Percentiles rank a stretch among this genome's conserved stretches.
These are phyloP conservation scores for Cephus pulcher DNA, from an alignment of 2,888 invertebrate genomes.

Conservation along the genomic window DNA sequence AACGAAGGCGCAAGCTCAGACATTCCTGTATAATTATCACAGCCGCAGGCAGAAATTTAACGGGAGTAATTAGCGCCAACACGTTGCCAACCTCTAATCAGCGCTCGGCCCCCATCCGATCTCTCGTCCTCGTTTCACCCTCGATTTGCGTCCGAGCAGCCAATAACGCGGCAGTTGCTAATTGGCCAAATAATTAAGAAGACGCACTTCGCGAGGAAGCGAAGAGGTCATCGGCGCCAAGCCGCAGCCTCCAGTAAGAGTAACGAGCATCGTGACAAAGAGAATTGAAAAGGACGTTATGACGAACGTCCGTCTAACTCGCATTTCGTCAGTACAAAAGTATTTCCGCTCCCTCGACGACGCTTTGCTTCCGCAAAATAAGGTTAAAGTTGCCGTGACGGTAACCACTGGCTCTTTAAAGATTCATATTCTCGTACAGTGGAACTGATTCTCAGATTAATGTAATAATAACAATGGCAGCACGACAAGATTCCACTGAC, in stretches of 20 bases:
- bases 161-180: background rate
- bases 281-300: background rate
- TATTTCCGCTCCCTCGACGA: background rate
- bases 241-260: background rate
- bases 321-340: background rate
- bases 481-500: background rate
- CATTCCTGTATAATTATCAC: background rate
- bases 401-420: background rate
- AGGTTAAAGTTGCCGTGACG: background rate
- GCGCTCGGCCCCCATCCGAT: background rate
- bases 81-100: slow-evolving; percentile 29
- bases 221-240: background rate
- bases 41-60: background rate
- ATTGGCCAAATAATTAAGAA: background rate
- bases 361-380: background rate
- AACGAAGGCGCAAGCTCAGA: background rate
- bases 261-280: background rate
- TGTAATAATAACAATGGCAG: background rate
- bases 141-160: slow-evolving; percentile 22
- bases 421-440: background rate
- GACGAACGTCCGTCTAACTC: background rate
- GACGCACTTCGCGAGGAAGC: background rate
- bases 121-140: background rate
- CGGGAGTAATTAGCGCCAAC: slow-evolving; percentile 27
- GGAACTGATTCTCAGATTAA: background rate